Percentiles rank a stretch among this genome's conserved stretches.
phyloP scores from a whole-genome alignment of 2,888 invertebrate species.

The Augiades crinisus region DNA sequence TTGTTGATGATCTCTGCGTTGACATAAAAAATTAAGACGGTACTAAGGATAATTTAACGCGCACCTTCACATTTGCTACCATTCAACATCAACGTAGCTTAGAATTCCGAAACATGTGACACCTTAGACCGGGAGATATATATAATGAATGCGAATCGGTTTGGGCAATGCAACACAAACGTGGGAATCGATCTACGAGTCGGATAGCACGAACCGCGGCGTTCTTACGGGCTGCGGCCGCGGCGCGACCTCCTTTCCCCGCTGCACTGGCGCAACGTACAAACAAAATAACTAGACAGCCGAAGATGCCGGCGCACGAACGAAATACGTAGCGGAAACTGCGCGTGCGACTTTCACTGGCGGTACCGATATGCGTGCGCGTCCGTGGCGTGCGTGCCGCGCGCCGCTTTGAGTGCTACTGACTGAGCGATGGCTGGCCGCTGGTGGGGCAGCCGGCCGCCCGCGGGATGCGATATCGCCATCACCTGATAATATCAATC shows the following conservation, averaged over 20 bases:
- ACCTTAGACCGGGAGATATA: not conserved
- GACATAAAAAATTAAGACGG: constrained; percentile 2
- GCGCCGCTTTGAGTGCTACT: constrained; percentile 67
- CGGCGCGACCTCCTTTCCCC: constrained; percentile 77
- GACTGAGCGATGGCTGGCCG: constrained; percentile 35
- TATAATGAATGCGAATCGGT: constrained; percentile 8
- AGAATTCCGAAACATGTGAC: not conserved
- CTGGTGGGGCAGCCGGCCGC: constrained; percentile 41
- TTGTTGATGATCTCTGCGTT: not conserved
- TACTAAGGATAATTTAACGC: constrained; percentile 1
- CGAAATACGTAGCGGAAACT: constrained; percentile 71
- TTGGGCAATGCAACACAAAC: constrained; percentile 59
- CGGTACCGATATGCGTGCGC: constrained; percentile 51
- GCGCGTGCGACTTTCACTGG: constrained; percentile 74
- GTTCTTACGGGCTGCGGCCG: constrained; percentile 60
- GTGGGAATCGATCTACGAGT: constrained; percentile 46
- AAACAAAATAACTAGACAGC: constrained; percentile 78
- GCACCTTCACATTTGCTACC: not conserved
- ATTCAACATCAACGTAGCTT: not conserved
- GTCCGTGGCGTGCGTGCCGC: constrained; percentile 62
- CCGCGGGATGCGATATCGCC: constrained; percentile 40
- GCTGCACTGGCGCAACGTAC: constrained; percentile 76
- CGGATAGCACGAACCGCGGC: constrained; percentile 53
- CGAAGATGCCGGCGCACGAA: constrained; percentile 61
- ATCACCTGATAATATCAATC: constrained; percentile 55